A percentile compares a stretch with the other conserved stretches of the same genome.
Evolutionary conservation across 2,888 invertebrate species (phyloP).

Genomic region (Drosophila merina): DNA sequence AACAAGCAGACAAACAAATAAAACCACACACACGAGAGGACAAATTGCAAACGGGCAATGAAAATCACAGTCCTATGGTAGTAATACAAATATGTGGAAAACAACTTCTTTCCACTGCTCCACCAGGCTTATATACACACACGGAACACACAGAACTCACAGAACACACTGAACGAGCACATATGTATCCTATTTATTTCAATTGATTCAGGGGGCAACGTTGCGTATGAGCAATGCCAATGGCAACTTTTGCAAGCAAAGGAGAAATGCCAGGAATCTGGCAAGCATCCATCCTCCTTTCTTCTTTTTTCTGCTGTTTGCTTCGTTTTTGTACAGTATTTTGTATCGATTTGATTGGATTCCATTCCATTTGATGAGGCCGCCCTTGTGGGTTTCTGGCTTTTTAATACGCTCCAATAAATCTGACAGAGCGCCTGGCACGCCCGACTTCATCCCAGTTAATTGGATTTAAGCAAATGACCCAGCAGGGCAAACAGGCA

Average conservation of each 20-base stretch:
- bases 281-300: constrained; percentile 5
- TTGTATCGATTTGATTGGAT: constrained; percentile 79
- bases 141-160: constrained; percentile 3
- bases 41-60: constrained; percentile 56
- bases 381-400: constrained; percentile 57
- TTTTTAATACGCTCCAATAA: constrained; percentile 66
- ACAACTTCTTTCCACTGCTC: constrained; percentile 40
- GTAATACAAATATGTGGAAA: constrained; percentile 53
- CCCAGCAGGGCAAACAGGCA: constrained; percentile 16
- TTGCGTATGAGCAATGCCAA: constrained; percentile 50
- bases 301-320: not conserved
- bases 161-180: constrained; percentile 15
- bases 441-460: constrained; percentile 41
- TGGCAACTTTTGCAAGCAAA: constrained; percentile 16
- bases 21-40: not conserved
- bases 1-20: constrained; percentile 53
- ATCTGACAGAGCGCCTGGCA: constrained; percentile 21
- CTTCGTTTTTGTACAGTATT: constrained; percentile 32
- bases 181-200: constrained; percentile 60
- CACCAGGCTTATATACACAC: constrained; percentile 10
- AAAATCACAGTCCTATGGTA: constrained; percentile 66
- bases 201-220: constrained; percentile 64
- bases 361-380: constrained; percentile 52
- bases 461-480: constrained; percentile 63
- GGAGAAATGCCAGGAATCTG: constrained; percentile 52